A percentile compares a stretch with the other conserved stretches of the same genome.
These are phyloP conservation scores for Penaeus monodon DNA, from an alignment of 2,888 invertebrate species.

Conservation along the genomic window DNA sequence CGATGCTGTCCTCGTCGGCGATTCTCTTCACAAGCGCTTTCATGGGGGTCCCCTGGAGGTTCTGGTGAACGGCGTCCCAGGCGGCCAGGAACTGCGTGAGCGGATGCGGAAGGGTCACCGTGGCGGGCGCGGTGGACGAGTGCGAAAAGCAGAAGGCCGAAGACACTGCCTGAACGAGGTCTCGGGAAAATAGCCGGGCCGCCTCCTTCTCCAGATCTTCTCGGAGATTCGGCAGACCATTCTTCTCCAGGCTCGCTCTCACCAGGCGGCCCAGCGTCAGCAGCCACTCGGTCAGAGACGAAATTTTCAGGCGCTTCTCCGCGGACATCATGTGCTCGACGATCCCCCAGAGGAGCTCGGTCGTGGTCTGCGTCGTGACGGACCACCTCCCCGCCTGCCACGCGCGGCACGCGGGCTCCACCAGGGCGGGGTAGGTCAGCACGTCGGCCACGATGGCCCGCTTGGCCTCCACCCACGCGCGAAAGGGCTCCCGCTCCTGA, in stretches of 20 bases:
- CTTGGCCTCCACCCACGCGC: conserved; percentile 20
- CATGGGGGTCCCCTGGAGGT: conserved; percentile 17
- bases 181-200: neutral
- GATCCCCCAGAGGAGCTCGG: conserved; percentile 18
- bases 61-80: conserved; percentile 40
- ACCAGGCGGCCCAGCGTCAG: conserved; percentile 5
- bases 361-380: conserved; percentile 3
- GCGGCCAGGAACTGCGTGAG: conserved; percentile 45
- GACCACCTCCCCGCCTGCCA: neutral
- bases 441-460: conserved; percentile 15
- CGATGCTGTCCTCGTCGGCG: conserved; percentile 43
- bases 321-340: neutral
- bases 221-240: neutral
- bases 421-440: conserved; percentile 18
- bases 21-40: conserved; percentile 34
- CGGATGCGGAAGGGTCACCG: conserved; percentile 37
- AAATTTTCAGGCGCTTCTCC: neutral
- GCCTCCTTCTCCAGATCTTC: conserved; percentile 26
- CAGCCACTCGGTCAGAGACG: neutral
- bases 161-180: neutral
- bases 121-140: neutral
- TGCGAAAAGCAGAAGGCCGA: neutral
- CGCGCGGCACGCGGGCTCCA: conserved; percentile 6
- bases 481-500: neutral
- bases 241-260: conserved; percentile 17